These are phyloP conservation scores for Uloborus plumipes DNA, from an alignment of 2,888 invertebrate species.

Conservation along the genomic window DNA sequence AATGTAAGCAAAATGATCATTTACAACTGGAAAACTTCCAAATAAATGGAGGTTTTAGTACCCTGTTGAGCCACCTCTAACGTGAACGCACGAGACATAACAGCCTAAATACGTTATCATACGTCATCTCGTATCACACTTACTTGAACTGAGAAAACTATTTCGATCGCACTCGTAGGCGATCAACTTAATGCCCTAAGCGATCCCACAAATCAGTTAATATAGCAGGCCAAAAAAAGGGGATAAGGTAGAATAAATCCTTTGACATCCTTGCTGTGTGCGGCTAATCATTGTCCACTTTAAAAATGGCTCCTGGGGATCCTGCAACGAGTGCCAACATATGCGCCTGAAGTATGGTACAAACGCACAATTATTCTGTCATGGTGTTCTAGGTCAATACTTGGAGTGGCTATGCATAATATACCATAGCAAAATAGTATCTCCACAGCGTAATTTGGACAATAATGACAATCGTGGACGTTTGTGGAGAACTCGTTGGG, in stretches of 20 bases:
- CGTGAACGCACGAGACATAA: neutral
- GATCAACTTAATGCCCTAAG: neutral
- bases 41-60: slow-evolving; percentile 12
- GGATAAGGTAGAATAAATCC: slow-evolving; percentile 1
- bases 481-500: too few species aligned
- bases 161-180: neutral
- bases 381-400: slow-evolving; percentile 11
- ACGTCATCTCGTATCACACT: slow-evolving; percentile 2
- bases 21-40: neutral
- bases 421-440: neutral
- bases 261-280: slow-evolving; percentile 1
- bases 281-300: neutral
- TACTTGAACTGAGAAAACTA: slow-evolving; percentile 12
- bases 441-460: neutral
- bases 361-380: neutral
- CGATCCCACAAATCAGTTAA: slow-evolving; percentile 9
- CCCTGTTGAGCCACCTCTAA: slow-evolving; percentile 6
- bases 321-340: slow-evolving; percentile 11
- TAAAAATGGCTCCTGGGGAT: slow-evolving; percentile 9
- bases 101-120: slow-evolving; percentile 5
- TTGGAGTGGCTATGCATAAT: neutral
- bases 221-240: neutral
- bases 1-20: slow-evolving; percentile 3
- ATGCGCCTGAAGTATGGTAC: slow-evolving; percentile 3
- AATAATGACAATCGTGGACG: too few species aligned